These are phyloP conservation scores for Solenopsis fugax DNA, from an alignment of 1,140 invertebrate genomes.

Conservation along the genomic window DNA sequence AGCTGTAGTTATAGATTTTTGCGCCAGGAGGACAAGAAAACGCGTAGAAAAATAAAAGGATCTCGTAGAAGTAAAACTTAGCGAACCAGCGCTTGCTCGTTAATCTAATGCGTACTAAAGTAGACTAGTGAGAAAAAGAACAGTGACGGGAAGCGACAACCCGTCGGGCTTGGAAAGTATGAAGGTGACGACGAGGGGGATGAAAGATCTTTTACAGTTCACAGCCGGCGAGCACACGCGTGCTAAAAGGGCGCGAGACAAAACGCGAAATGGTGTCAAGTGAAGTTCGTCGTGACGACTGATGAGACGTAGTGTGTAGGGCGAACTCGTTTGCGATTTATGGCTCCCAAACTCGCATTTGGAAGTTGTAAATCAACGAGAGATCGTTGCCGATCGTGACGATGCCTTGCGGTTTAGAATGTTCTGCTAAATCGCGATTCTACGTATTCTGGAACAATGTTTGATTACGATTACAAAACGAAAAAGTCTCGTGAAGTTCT, in stretches of 20 bases:
- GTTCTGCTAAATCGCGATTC: slow-evolving; percentile 17
- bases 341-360: slow-evolving; percentile 40
- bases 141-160: neutral
- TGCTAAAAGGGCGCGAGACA: slow-evolving; percentile 33
- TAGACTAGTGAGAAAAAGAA: slow-evolving; percentile 15
- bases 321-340: slow-evolving; percentile 35
- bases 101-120: slow-evolving; percentile 17
- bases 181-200: slow-evolving; percentile 32
- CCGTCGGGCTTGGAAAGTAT: slow-evolving; percentile 7
- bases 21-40: neutral
- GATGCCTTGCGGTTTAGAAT: slow-evolving; percentile 12
- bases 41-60: neutral
- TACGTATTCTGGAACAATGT: neutral
- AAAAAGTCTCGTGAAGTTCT: neutral
- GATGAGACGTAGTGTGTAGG: slow-evolving; percentile 17
- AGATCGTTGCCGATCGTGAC: neutral
- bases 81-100: neutral
- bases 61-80: neutral
- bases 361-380: slow-evolving; percentile 30
- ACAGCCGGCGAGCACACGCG: slow-evolving; percentile 46
- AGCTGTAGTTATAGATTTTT: neutral
- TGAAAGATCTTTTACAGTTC: slow-evolving; percentile 59
- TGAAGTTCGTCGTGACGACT: slow-evolving; percentile 30
- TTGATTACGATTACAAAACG: neutral
- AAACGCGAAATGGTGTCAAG: slow-evolving; percentile 44